Evolutionary conservation across 2,113 vertebrate species (phyloP), one percentile per base, ranked within the genome.

Genomic region (Peromyscus polionotus): DNA sequence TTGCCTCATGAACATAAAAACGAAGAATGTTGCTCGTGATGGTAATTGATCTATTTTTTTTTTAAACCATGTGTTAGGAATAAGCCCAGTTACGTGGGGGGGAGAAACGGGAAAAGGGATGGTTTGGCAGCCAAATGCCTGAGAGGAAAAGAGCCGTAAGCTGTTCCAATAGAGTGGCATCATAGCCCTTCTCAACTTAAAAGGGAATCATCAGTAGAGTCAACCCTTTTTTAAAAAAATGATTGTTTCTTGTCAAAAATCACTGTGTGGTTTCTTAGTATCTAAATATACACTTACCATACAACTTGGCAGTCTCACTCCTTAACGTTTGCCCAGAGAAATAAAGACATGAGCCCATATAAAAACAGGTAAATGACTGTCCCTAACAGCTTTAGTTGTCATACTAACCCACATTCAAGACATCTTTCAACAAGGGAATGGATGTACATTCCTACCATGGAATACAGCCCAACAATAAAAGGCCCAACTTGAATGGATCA

Each of bases 191-290:
- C 42, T 42, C 42, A 42, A 42, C 4, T 42, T 42, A 42, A 42
- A 3, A 42, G 42, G 42, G 42, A 42, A 86, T 33, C 83, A 63
- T 48, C 57, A 73, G 24, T 65, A 59, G 91, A 84, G 22, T 42
- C 73, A 20, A 91, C 54, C 28, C 65, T 68, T 73, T 75, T 13
- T 51, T 42, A 42, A 51, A 95, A 80, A 93, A 70, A 63, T 61
- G 16, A 92, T 54, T 31, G 19, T 75, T 79, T 65, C 57, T 97
- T 45, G 31, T 90, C 48, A 39, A 87, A 81, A 87, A 81, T 65
- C 31, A 12, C 73, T 59, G 36, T 17, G 28, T 31, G 83, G 59
- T 79, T 95, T 84, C 42, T 88, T 83, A 22, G 61, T 57, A 67
- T 17, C 93, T 84, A 73, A 94, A 54, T 17, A 17, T 57, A 59